Evolutionary conservation across 2,113 vertebrate genomes (phyloP), one percentile per base, ranked within the genome.

Genomic region (Craseonycteris thonglongyai): DNA sequence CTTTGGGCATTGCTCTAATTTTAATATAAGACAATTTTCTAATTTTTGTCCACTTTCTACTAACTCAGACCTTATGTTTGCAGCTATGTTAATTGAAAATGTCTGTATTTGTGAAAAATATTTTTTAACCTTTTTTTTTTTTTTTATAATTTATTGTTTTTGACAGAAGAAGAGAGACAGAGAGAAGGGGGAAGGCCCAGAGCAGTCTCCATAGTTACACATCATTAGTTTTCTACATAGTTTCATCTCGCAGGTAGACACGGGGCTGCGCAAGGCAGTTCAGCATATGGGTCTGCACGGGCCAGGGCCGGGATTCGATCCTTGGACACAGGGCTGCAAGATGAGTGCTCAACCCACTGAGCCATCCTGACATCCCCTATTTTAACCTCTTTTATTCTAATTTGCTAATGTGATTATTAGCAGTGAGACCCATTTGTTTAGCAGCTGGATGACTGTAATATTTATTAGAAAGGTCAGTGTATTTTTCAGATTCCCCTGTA

Each of bases 21-120:
- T 95, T 97, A 96, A 97, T 97, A 61, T 76, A 94, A 96, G 86
- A 96, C 45, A 42, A 74, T 92, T 96, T 98, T 92, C 90, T 93
- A 72, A n/a, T 89, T 97, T 95, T 96, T 97, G 69, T 96, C 75
- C 71, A 94, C 91, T 92, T 91, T 94, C 74, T 38, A 89, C 56
- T 91, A 92, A 90, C 61, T 63, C 63, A 47, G 72, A 16, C 74
- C 82, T 86, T 86, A n/a, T 96, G 65, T 97, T 92, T 97, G 85
- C 11, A 91, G 24, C 96, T 90, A 86, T 0, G 19, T 94, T 97
- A 92, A 93, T 97, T 97, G 98, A 69, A 96, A 96, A 94, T 47
- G 45, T 95, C 71, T 95, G 30, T 93, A 72, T 76, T 65, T 84
- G 59, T 56, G 22, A 3, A 66, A 45, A 40, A 49, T 42, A 54